Evolutionary conservation across 2,888 invertebrate species (phyloP).

Genomic region (Xestia ashworthii): DNA sequence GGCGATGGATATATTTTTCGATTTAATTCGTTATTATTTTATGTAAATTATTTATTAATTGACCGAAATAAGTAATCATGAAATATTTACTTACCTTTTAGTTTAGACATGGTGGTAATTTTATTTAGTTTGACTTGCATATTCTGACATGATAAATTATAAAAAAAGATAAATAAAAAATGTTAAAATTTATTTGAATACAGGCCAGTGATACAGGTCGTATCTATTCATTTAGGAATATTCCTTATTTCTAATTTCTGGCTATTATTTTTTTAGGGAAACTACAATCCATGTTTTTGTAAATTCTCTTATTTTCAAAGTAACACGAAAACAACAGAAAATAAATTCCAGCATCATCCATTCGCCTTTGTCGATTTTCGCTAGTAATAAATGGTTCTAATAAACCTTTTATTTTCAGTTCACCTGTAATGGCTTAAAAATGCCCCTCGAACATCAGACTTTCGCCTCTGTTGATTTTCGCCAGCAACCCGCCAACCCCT

Average conservation of each 20-base stretch:
- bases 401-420: not conserved
- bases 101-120: no score
- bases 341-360: not conserved
- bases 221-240: no score
- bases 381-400: not conserved
- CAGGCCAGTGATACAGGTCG: no score
- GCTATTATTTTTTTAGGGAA: no score
- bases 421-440: not conserved
- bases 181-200: not conserved
- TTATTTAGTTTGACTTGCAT: not conserved
- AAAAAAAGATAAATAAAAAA: no score
- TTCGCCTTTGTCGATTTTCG: not conserved
- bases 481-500: constrained; percentile 19
- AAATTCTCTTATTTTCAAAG: no score
- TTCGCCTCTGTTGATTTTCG: constrained; percentile 40
- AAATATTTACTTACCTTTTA: no score
- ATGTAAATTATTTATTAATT: not conserved
- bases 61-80: no score
- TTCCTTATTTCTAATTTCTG: no score
- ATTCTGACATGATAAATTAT: not conserved
- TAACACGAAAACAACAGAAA: no score
- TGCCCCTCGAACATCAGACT: not conserved
- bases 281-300: no score
- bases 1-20: not conserved
- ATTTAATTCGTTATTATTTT: not conserved